Conservation (phyloP, 1,140 invertebrate species). For the Littorina saxatilis region DNA sequence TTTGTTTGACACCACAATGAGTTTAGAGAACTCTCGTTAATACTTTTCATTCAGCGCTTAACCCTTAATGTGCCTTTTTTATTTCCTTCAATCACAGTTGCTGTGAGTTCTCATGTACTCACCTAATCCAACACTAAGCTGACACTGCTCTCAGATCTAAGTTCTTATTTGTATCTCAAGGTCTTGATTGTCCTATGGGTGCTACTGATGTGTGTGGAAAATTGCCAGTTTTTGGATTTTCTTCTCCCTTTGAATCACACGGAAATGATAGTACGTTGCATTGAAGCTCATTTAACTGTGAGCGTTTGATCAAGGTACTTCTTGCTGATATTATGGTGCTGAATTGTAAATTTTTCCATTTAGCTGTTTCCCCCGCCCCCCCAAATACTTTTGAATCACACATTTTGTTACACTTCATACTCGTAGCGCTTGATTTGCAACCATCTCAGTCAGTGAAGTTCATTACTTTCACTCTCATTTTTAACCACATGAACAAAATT, state of each 20-base stretch:
- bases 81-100: too few species aligned
- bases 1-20: too few species aligned
- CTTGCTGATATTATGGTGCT: conserved; percentile 36
- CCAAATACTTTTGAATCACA: not conserved
- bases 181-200: conserved; percentile 1
- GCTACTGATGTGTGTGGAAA: conserved; percentile 1
- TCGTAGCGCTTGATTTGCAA: not conserved
- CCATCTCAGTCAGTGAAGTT: too few species aligned
- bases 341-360: not conserved
- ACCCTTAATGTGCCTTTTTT: too few species aligned
- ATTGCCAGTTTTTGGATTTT: not conserved
- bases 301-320: conserved; percentile 1
- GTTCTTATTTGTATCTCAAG: not conserved
- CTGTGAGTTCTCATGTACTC: too few species aligned
- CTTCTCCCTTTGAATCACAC: not conserved
- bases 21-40: too few species aligned
- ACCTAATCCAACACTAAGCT: too few species aligned
- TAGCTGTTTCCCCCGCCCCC: not conserved
- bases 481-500: too few species aligned
- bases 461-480: too few species aligned
- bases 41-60: too few species aligned
- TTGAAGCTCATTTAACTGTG: conserved; percentile 12
- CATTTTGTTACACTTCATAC: not conserved
- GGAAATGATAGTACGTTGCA: not conserved
- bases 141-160: too few species aligned